These are phyloP conservation scores for Chironomus riparius DNA, from an alignment of 2,888 invertebrate species.

Conservation along the genomic window DNA sequence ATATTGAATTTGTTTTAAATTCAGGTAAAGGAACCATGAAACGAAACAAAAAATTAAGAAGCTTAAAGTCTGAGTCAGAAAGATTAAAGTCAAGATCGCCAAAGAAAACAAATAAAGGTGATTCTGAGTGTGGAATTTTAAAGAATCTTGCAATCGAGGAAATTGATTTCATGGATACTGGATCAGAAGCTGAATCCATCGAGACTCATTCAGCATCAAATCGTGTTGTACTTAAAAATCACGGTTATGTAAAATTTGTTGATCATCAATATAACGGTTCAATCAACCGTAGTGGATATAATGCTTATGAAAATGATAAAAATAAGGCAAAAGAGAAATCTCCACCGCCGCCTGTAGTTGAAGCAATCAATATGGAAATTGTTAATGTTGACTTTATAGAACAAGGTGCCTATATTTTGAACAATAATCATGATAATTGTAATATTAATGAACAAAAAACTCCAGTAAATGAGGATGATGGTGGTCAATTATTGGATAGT, in stretches of 20 bases:
- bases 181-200: slow-evolving; percentile 66
- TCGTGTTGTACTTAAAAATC: slow-evolving; percentile 48
- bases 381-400: slow-evolving; percentile 51
- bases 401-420: slow-evolving; percentile 41
- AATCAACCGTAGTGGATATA: background rate
- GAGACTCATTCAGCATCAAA: slow-evolving; percentile 51
- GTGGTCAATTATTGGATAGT: slow-evolving; percentile 29
- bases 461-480: slow-evolving; percentile 40
- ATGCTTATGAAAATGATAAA: slow-evolving; percentile 14
- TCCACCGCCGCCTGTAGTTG: slow-evolving; percentile 39
- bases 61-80: slow-evolving; percentile 38
- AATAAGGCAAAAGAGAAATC: slow-evolving; percentile 33
- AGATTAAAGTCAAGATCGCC: slow-evolving; percentile 38
- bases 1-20: slow-evolving; percentile 52
- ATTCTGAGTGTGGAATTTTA: slow-evolving; percentile 41
- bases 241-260: slow-evolving; percentile 59
- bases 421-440: slow-evolving; percentile 32
- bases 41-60: slow-evolving; percentile 37
- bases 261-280: slow-evolving; percentile 34
- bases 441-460: slow-evolving; percentile 37
- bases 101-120: slow-evolving; percentile 34
- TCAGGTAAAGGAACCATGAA: slow-evolving; percentile 44
- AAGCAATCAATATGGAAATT: slow-evolving; percentile 39
- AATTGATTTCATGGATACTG: slow-evolving; percentile 80
- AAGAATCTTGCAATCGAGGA: slow-evolving; percentile 56